phyloP scores from a whole-genome alignment of 2,113 vertebrate species.

The Galbula dea region DNA sequence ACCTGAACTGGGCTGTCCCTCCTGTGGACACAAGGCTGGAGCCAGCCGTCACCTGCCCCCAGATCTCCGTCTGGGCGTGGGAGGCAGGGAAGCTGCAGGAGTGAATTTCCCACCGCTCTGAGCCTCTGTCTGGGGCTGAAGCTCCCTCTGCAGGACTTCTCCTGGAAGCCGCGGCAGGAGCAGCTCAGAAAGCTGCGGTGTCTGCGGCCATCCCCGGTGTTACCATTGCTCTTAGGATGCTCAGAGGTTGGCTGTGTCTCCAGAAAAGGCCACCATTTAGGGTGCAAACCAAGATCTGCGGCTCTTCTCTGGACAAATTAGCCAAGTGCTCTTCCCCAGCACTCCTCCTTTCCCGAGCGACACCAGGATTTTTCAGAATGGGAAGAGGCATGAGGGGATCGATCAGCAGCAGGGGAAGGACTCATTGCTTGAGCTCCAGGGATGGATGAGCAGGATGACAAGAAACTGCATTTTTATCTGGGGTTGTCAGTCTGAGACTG shows the following conservation, averaged over 20 bases:
- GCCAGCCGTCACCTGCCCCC: neutral
- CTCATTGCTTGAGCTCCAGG: neutral
- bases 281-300: neutral
- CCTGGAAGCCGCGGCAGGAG: neutral
- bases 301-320: neutral
- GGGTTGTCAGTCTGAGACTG: neutral
- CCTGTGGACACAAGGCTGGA: neutral
- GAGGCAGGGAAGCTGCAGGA: neutral
- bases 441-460: neutral
- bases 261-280: neutral
- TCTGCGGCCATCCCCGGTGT: neutral
- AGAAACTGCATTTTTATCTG: neutral
- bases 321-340: rapidly evolving
- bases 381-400: neutral
- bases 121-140: neutral
- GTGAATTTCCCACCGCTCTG: neutral
- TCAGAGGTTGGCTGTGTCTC: neutral
- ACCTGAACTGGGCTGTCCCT: neutral
- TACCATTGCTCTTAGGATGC: neutral
- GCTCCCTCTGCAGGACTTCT: conserved; percentile 21
- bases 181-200: neutral
- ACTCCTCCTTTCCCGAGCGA: neutral
- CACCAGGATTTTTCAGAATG: neutral
- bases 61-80: neutral
- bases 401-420: neutral